Evolutionary conservation across 2,113 vertebrate species (phyloP), one percentile per base, ranked within the genome.

Genomic region (Nicator chloris): DNA sequence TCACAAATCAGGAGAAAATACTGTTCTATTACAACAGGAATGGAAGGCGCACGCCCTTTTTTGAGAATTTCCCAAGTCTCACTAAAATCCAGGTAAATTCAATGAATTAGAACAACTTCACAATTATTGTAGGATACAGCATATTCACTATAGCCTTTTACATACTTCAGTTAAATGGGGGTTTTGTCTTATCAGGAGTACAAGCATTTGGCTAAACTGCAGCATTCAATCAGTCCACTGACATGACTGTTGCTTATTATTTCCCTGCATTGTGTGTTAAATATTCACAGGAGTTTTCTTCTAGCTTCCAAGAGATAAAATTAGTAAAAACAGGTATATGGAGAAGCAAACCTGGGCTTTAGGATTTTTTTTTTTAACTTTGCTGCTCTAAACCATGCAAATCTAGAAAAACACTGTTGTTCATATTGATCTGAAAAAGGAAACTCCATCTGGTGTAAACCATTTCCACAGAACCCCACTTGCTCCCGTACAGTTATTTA

Each of bases 401-500:
- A 90, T 53, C 54, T 80, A 88, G 70, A 77, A 80, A 91, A 89
- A 82, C 15, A 45, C 21, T 28, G 10, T 63, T 72, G 40, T 42
- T 80, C 63, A 35, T 39, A 64, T 7, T 86, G 82, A 92, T 85
- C 82, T 94, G n/a, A 80, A 59, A 87, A 91, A 57, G 24, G 59
- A 92, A 95, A 92, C 66, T 70, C 1, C 6, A 90, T 88, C 82
- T 70, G 63, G 42, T 37, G 75, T 75, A 90, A 81, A 31, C 35
- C 39, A 56, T 71, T 95, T 90, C 88, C 4, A 2, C 60, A 92
- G 64, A 84, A 72, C 50, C 47, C 90, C 33, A 24, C 63, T 77
- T 77, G 63, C 68, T 90, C 47, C 82, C 60, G 33, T 24, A 54
- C 35, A 40, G 54, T 76, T 96, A 93, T 96, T 97, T 97, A 88